Conservation (phyloP, 2,888 invertebrate genomes). For the Flexamia atlantica region DNA sequence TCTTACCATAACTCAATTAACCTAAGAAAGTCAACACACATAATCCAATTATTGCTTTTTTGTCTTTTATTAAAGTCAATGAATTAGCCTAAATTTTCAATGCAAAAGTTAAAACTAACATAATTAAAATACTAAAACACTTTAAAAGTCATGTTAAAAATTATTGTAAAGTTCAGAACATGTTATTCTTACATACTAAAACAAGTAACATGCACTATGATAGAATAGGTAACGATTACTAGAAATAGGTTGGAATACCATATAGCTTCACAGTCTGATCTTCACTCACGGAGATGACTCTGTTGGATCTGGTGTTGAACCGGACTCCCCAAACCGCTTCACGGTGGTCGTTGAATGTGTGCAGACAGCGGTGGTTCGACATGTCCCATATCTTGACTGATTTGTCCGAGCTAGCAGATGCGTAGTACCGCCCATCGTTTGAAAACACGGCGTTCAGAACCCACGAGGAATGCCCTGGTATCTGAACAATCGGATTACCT, state of each 20-base stretch:
- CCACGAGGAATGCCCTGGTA: background rate
- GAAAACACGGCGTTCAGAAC: background rate
- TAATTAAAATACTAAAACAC: too few relatives aligned
- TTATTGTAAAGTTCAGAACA: too few relatives aligned
- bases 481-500: background rate
- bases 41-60: too few relatives aligned
- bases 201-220: too few relatives aligned
- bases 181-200: too few relatives aligned
- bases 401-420: slow-evolving; percentile 4
- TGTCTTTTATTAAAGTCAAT: too few relatives aligned
- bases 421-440: background rate
- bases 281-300: background rate
- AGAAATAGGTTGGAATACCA: slow-evolving; percentile 13
- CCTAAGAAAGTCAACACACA: too few relatives aligned
- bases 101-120: too few relatives aligned
- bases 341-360: background rate
- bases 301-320: background rate
- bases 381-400: slow-evolving; percentile 7
- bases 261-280: background rate
- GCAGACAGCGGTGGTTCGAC: slow-evolving; percentile 1
- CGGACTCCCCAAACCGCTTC: background rate
- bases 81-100: too few relatives aligned
- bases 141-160: too few relatives aligned
- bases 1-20: too few relatives aligned
- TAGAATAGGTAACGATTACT: too few relatives aligned